Evolutionary conservation across 2,888 invertebrate species (phyloP), one percentile per base, ranked within the genome.

Genomic region (Scrobipalpa atriplicella): DNA sequence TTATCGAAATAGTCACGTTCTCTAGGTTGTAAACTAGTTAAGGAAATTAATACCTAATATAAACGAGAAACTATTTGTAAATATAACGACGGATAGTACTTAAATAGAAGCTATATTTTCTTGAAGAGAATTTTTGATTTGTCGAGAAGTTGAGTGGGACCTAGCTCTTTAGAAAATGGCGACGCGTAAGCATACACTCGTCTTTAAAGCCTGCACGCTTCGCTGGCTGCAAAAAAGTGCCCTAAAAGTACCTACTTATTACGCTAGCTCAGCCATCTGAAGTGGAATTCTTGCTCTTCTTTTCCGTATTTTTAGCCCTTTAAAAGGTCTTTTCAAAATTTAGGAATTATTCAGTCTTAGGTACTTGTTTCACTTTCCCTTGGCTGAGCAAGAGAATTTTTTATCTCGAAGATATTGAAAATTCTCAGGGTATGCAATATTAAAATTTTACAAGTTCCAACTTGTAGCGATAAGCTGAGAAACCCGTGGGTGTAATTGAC

Each of bases 1-100:
- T 82, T 84, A 78, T 82, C 80, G 81, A 82, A 79, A 81, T 86
- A 88, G 90, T 92, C 91, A 90, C 85, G 85, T 85, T 89, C 85
- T 86, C 84, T 83, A 84, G 80, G 78, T 81, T 83, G 79, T 80
- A 78, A 70, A 75, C 75, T 76, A 78, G 79, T 75, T 85, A 86
- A 83, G 83, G 78, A 77, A 80, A 83, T 82, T 80, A 83, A 84
- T 85, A 85, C 82, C 84, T 85, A 58, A 58, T 87, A 83, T 80
- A 82, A 82, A 77, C 81, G 79, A 82, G 83, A 81, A 83, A 84
- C 79, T 82, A 82, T 82, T 86, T 79, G 86, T 90, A 89, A 87
- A 89, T 90, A 87, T 80, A 78, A 63, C 63, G n/a, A 43, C 52
- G 63, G 52, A 63, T 78, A 76, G 77, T 58, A 58, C 58, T 58